Conservation (phyloP, 2,113 vertebrate species). For the Heptranchias perlo region DNA sequence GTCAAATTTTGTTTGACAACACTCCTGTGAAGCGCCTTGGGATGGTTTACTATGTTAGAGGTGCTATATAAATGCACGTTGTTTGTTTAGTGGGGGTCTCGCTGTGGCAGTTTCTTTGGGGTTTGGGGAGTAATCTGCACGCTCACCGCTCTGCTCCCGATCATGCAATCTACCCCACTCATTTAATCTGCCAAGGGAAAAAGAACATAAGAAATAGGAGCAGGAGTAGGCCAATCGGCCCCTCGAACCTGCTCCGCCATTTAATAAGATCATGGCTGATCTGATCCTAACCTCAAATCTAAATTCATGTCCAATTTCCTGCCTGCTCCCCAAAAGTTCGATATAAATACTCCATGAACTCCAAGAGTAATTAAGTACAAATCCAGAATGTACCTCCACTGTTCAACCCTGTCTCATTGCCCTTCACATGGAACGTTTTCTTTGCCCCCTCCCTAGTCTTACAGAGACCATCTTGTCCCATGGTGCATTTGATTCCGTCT, state of each 20-base stretch:
- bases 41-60: no score
- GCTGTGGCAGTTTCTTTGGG: neutral
- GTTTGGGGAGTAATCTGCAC: neutral
- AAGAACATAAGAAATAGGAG: no score
- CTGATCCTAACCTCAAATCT: no score
- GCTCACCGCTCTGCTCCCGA: neutral
- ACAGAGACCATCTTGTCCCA: neutral
- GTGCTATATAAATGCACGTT: no score
- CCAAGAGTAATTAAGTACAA: neutral
- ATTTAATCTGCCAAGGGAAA: neutral
- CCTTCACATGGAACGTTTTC: neutral
- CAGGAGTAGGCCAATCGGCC: no score
- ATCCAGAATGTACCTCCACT: neutral
- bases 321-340: no score
- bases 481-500: neutral
- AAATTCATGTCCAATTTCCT: no score
- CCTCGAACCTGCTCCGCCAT: no score
- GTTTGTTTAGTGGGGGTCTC: neutral
- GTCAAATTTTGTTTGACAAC: no score
- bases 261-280: no score
- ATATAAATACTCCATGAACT: neutral
- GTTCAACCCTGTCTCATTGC: neutral
- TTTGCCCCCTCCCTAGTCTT: neutral
- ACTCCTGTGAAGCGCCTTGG: no score
- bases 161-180: neutral